Evolutionary conservation across 2,113 vertebrate species (phyloP), one percentile per base, ranked within the genome.

Genomic region (Leptobrachium leishanense): DNA sequence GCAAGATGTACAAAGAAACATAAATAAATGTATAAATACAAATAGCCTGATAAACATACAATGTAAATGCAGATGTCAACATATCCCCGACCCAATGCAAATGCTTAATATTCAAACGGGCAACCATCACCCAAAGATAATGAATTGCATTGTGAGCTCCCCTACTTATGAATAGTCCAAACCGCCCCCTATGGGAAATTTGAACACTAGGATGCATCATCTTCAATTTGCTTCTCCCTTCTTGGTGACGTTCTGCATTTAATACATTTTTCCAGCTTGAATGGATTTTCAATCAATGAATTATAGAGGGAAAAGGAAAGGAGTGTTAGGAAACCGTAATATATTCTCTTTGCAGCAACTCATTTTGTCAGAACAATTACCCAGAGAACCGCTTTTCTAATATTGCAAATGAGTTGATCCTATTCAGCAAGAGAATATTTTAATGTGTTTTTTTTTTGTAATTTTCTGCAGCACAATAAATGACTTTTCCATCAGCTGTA

Each of bases 401-500:
- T 85, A 82, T 86, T 84, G 83, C 83, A 86, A 87, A 85, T 82
- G 89, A 86, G 83, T 82, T 79, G 70, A 85, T 75, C 83, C 42
- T 82, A 85, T 88, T 88, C 86, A 88, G 85, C 1, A 31, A 82
- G 75, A 81, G 75, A 86, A 84, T 85, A 73, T 77, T 42, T 2
- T 31, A 31, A 7, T 64, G 1, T 31, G 13, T 64, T 39, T 31
- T 83, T 86, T 68, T 77, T 77, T 50, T 50, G 4, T 50, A 50
- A 43, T 66, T 44, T 43, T 31, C 20, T 68, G 79, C 86, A 77
- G 85, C 85, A 87, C 20, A 50, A 85, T 82, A 85, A 89, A 86
- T 83, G 85, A 83, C 83, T 88, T 88, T 89, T 87, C 85, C 85
- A 83, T 85, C 82, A 87, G 81, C 82, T 72, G 79, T 90, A 90